Percentiles rank a stretch among this genome's conserved stretches.
These are phyloP conservation scores for Salpingus planirostris DNA, from an alignment of 2,888 invertebrate species.

Conservation along the genomic window DNA sequence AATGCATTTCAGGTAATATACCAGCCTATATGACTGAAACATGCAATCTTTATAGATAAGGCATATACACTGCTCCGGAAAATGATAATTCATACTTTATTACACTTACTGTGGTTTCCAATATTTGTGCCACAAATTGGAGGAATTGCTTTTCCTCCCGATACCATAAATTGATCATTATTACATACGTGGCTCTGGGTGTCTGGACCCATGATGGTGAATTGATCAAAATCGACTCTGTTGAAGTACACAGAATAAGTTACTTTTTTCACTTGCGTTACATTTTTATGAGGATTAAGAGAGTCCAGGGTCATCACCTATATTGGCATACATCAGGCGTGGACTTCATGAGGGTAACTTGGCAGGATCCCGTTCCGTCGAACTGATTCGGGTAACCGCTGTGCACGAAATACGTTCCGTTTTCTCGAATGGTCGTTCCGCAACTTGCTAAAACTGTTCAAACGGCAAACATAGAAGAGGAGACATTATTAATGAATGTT, in stretches of 20 bases:
- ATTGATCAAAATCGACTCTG: conserved; percentile 72
- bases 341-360: conserved; percentile 69
- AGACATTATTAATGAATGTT: too few relatives aligned
- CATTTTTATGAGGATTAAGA: conserved; percentile 4
- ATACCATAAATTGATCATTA: conserved; percentile 78
- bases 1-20: not conserved
- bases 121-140: conserved; percentile 73
- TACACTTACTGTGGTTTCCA: conserved; percentile 66
- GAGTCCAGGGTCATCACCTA: too few relatives aligned
- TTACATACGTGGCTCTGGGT: conserved; percentile 68
- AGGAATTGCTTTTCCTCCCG: conserved; percentile 71
- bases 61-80: not conserved
- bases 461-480: not conserved
- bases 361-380: conserved; percentile 76
- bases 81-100: not conserved
- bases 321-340: conserved; percentile 76
- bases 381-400: conserved; percentile 67
- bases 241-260: conserved; percentile 15
- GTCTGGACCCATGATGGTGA: conserved; percentile 69
- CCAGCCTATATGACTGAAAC: not conserved
- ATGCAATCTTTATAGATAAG: too few relatives aligned
- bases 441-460: conserved; percentile 70
- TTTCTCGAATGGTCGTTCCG: conserved; percentile 67
- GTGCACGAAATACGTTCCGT: conserved; percentile 82
- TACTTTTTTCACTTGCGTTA: conserved; percentile 1